Base-by-base conservation (phyloP, 2,113 vertebrate genomes). In the Tyrannus savana region DNA sequence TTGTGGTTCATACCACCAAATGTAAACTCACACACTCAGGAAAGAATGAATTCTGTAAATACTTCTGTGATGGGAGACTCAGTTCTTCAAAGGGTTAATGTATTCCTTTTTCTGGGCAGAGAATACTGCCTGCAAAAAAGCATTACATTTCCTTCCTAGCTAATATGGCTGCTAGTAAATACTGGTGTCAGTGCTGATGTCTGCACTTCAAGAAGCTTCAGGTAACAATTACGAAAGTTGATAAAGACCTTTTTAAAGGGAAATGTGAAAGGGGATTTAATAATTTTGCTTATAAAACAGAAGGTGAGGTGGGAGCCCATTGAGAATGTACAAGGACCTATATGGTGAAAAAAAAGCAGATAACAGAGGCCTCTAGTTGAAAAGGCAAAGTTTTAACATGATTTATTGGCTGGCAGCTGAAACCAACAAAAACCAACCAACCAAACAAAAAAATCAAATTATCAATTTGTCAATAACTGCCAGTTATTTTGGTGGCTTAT, bases 261-360 rank as follows among this genome's bases (percentile, higher is more conserved):
- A 33, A 84, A 84, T 0, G 0, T 49, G 60, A 35, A 80, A 69
- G 24, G n/a, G 88, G 13, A 66, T 28, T 4, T 52, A 53, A 31
- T 74, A 37, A 66, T 87, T 86, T 76, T 60, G 9, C 24, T 84
- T 37, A 49, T 37, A 52, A 94, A 84, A 86, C 19, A 90, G 12
- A 92, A 67, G 18, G 33, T 56, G 17, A 93, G 10, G 30, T 80
- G 10, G 22, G 6, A 72, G 23, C 10, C 8, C 16, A 35, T 0
- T 64, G 64, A 59, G n/a, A 81, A 89, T 16, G 16, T 25, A 37
- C 27, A 79, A 74, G 28, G 16, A 63, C 12, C 39, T 63, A 52
- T 6, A 27, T 7, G 5, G 41, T 28, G 10, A 14, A 11, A 55
- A 67, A 84, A n/a, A 1, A 11, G 24, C 3, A 59, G 19, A 0